phyloP scores from a whole-genome alignment of 2,113 vertebrate species.

The Delphinus delphis region DNA sequence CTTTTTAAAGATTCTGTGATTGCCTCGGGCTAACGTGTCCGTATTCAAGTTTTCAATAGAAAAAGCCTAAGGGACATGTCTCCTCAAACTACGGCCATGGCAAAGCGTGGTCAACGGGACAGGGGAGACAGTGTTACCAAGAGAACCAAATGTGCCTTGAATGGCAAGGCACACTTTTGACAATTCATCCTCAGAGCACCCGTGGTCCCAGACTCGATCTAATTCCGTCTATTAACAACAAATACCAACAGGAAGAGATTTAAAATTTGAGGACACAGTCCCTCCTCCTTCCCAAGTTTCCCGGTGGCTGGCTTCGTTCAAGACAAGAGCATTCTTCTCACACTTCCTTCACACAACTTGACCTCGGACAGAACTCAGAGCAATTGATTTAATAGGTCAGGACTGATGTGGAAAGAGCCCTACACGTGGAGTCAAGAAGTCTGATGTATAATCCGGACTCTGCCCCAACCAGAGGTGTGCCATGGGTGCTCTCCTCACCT shows the following conservation, averaged over 20 bases:
- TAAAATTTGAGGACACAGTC: not conserved
- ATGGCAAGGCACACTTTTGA: not conserved
- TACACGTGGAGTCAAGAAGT: not conserved
- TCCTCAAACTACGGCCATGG: not conserved
- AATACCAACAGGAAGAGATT: not conserved
- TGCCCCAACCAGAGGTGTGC: not conserved
- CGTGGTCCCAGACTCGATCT: not conserved
- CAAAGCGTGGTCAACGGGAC: not conserved
- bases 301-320: not conserved
- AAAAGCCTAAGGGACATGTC: slow-evolving; percentile 8
- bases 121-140: not conserved
- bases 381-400: not conserved
- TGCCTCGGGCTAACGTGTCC: slow-evolving; percentile 3
- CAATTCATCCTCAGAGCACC: not conserved
- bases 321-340: not conserved
- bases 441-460: not conserved
- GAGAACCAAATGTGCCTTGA: not conserved
- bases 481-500: not conserved
- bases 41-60: not conserved
- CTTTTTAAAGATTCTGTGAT: not conserved
- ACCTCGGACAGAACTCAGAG: not conserved
- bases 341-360: not conserved
- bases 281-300: not conserved
- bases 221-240: not conserved
- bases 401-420: not conserved